These are phyloP conservation scores for Oryzias melastigma DNA, from an alignment of 2,113 vertebrate species.

Conservation along the genomic window DNA sequence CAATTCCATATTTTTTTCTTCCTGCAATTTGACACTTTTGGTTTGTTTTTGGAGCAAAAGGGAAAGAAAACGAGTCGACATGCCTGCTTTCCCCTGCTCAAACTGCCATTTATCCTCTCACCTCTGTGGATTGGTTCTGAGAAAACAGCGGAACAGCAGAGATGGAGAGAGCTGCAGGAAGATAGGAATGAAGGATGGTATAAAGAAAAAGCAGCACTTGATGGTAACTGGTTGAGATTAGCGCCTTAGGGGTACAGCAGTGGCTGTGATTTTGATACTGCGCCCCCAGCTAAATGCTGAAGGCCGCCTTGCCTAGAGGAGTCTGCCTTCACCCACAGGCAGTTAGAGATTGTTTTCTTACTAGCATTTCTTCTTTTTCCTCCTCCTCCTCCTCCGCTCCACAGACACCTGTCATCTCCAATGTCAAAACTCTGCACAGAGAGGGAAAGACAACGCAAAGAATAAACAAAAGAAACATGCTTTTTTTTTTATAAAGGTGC, in stretches of 20 bases:
- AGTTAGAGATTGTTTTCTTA: constrained; percentile 76
- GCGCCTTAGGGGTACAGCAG: constrained; percentile 78
- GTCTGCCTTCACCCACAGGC: constrained; percentile 76
- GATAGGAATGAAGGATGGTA: constrained; percentile 68
- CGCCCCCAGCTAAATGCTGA: constrained; percentile 80
- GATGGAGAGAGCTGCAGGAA: constrained; percentile 60
- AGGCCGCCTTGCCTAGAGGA: constrained; percentile 77
- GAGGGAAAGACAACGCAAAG: constrained; percentile 71
- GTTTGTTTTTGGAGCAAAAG: constrained; percentile 36
- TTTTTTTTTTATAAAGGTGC: constrained; percentile 61
- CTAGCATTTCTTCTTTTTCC: constrained; percentile 48
- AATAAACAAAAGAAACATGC: constrained; percentile 77
- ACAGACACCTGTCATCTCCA: constrained; percentile 78
- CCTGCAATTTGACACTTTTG: constrained; percentile 15
- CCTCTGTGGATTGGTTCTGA: constrained; percentile 65
- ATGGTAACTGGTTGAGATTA: constrained; percentile 79
- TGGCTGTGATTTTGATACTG: constrained; percentile 77
- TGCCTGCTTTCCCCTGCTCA: constrained; percentile 47
- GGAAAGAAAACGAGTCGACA: constrained; percentile 50
- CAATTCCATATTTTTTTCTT: constrained; percentile 17
- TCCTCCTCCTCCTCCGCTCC: constrained; percentile 60
- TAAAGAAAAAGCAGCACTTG: constrained; percentile 75
- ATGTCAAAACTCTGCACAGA: constrained; percentile 71
- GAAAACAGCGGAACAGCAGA: constrained; percentile 46
- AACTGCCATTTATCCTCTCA: constrained; percentile 69